Evolutionary conservation across 2,113 vertebrate genomes (phyloP), one percentile per base, ranked within the genome.

Genomic region (Dasyurus viverrinus): DNA sequence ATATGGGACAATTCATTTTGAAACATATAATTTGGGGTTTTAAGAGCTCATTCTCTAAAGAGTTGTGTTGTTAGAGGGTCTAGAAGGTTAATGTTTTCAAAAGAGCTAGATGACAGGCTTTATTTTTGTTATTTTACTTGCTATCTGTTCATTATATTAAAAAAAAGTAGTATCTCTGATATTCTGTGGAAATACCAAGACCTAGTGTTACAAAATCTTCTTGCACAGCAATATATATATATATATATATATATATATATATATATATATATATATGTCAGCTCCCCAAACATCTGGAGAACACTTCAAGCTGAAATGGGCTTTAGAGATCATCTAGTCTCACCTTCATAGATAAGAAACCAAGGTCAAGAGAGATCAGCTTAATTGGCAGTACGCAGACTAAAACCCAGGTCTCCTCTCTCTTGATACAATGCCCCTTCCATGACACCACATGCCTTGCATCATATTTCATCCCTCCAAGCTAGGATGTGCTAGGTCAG

Each of bases 1-100:
- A 8, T 42, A 84, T 93, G 16, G 9, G 53, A 53, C 93, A 91
- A 76, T 22, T 54, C 36, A 27, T 30, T 23, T 26, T 47, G 54
- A 54, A 93, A 76, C 57, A 84, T 22, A 0, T 48, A 25, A n/a
- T 48, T 47, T 46, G 92, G 89, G 92, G 92, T 84, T 57, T 27
- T 57, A 68, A 93, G 46, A n/a, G 24, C 36, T 95, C 50, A 50
- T 46, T 53, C 53, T 89, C 89, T 91, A 68, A 91, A 95, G 68
- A 93, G 50, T 7, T 0, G 14, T n/a, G 46, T 0, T 84, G n/a
- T 42, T n/a, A 84, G 68, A 84, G n/a, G 68, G 6, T n/a, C n/a
- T 11, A 27, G n/a, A n/a, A n/a, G 68, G 11, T 48, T 22, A 14
- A n/a, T 19, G 22, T 60, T 55, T 84, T 23, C 16, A 12, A 92